Base-by-base conservation (phyloP, 2,888 invertebrate genomes). In the Drosophila longiperda region DNA sequence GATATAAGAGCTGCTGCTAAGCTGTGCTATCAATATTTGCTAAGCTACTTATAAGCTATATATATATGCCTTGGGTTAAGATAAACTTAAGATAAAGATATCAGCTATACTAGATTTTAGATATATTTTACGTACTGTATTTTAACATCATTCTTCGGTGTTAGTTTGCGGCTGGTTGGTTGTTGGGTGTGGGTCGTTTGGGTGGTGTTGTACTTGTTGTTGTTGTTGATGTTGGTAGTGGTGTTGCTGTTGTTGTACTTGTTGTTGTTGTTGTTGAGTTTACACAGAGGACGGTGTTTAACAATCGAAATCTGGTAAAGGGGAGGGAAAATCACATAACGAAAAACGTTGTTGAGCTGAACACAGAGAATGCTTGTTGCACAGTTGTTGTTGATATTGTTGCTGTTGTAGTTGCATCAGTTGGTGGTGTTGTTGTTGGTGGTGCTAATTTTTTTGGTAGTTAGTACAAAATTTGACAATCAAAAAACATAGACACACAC, bases 141-240 rank as follows among this genome's bases (percentile, higher is more conserved):
- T 60, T 84, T 62, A 80, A 84, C 85, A 85, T 89, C 85, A 85
- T 85, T 85, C 85, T 89, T 89, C 85, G 85, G 68, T 82, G 82
- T 85, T 89, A 85, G 87, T 85, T 82, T 64, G 82, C 87, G 70
- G 87, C 82, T 85, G 82, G 80, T 77, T 76, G 82, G 80, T 77
- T 76, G 73, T 52, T 71, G 80, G 80, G 73, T 75, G 64, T 73
- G 64, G 82, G 60, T 79, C 60, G 67, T 42, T 67, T 67, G 72
- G 87, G 71, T 29, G 61, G 49, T 55, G 20, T 66, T 69, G 66
- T 69, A 32, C 53, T 75, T 68, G 60, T 59, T 45, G 49, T 75
- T 68, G 49, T 60, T 68, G 72, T 38, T 72, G 53, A 59, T 66
- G 61, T 48, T 45, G 50, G 53, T 67, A 67, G 32, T 68, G 72